These are phyloP conservation scores for Macrobrachium rosenbergii DNA, from an alignment of 1,140 invertebrate species.

Conservation along the genomic window DNA sequence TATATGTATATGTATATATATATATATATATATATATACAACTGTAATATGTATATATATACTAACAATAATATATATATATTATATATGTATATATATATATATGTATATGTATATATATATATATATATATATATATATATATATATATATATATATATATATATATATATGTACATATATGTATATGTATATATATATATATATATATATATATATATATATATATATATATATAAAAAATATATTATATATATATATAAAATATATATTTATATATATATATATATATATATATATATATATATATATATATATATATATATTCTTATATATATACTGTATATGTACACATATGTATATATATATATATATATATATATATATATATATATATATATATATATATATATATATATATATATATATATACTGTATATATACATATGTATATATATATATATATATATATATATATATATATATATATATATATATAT, in stretches of 20 bases:
- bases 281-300: conserved; percentile 44
- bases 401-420: conserved; percentile 15
- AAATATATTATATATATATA: neutral
- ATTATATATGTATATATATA: conserved; percentile 39
- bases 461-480: conserved; percentile 30
- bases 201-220: conserved; percentile 35
- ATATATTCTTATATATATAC: neutral
- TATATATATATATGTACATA: neutral
- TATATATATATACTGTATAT: conserved; percentile 34
- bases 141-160: conserved; percentile 30
- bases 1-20: conserved; percentile 30
- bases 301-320: conserved; percentile 39
- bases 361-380: conserved; percentile 37
- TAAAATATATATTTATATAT: conserved; percentile 36
- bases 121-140: conserved; percentile 37
- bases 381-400: conserved; percentile 40
- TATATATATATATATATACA: conserved; percentile 25
- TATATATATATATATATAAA: conserved; percentile 19
- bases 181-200: neutral
- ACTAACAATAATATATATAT: conserved; percentile 31
- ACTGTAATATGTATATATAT: no score
- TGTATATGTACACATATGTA: neutral
- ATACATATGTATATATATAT: conserved; percentile 32
- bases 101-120: conserved; percentile 2
- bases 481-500: neutral